Conservation (phyloP, 2,797 vertebrate species). For the Melopsittacus undulatus region DNA sequence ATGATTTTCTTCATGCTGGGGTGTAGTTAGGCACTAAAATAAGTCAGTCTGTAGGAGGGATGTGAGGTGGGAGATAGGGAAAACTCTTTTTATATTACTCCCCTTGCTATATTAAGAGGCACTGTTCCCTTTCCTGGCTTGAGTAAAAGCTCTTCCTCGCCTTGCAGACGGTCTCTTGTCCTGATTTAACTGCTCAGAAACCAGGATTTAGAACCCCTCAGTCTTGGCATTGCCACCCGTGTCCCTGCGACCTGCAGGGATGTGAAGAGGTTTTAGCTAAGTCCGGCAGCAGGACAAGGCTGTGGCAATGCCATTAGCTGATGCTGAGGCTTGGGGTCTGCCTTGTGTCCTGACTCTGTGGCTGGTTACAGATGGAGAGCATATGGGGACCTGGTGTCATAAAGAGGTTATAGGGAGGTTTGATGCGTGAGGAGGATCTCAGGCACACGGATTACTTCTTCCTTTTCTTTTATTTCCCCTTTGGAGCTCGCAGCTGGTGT, state of each 20-base stretch:
- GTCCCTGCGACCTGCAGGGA: background rate
- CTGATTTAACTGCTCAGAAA: background rate
- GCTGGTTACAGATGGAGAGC: too few relatives aligned
- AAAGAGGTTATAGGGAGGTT: background rate
- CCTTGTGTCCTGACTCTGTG: rapidly evolving
- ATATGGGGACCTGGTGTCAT: background rate
- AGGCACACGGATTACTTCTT: background rate
- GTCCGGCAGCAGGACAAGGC: background rate
- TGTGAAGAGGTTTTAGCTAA: background rate
- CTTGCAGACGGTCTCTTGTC: background rate
- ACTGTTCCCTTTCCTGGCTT: conserved; percentile 27
- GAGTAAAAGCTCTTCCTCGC: background rate
- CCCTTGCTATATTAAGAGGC: conserved; percentile 51
- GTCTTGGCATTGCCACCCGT: background rate
- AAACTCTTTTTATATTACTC: conserved; percentile 56
- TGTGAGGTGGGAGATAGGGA: conserved; percentile 54
- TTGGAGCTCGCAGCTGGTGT: background rate
- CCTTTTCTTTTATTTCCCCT: background rate
- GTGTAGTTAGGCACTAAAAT: conserved; percentile 54
- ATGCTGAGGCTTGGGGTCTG: background rate
- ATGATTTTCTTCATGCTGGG: conserved; percentile 15
- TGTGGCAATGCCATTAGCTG: background rate
- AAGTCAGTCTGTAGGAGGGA: conserved; percentile 37
- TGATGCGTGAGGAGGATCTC: background rate
- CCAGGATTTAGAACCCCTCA: background rate